Evolutionary conservation across 2,797 vertebrate genomes (phyloP), one percentile per base, ranked within the genome.

Genomic region (Crocidura indochinensis): DNA sequence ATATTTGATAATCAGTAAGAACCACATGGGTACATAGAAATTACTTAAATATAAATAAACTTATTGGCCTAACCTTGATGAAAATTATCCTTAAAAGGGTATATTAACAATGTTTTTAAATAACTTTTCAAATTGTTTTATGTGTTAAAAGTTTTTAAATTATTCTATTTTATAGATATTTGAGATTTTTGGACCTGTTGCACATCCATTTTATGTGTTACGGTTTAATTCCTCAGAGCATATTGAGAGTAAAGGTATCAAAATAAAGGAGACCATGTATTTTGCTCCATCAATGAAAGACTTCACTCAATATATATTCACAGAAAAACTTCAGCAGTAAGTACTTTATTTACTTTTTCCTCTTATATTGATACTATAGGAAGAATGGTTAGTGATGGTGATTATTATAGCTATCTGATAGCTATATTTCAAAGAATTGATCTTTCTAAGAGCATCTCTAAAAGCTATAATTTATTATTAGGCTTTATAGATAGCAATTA

Each of bases 131-230:
- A 68, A 26, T 87, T 20, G 15, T 71, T 82, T 88, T 62, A 44
- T 1, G n/a, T 83, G 2, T 87, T 67, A 67, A 84, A 88, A 29
- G 11, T 5, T 7, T 22, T 92, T 75, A 38, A 38, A 73, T 0
- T 78, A 24, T 96, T 92, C 73, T 97, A 4, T 97, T 26, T 97
- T 97, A 89, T 94, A 99, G 99, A 98, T 99, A 95, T 99, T 99
- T 97, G 99, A 99, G 96, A 97, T 99, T 92, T 99, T 99, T 91
- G 99, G 99, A 27, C 99, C 99, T 0, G 99, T 99, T 81, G 97
- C 97, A 87, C 98, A 98, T 96, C 99, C 99, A 0, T 98, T 99
- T 91, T 99, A 99, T 74, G 97, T 99, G 46, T 81, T 99, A 81
- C 98, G 99, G 27, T 99, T 99, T 96, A 99, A 99, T 97, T 98